These are phyloP conservation scores for Nomada lathburiana DNA, from an alignment of 2,888 invertebrate species.

Conservation along the genomic window DNA sequence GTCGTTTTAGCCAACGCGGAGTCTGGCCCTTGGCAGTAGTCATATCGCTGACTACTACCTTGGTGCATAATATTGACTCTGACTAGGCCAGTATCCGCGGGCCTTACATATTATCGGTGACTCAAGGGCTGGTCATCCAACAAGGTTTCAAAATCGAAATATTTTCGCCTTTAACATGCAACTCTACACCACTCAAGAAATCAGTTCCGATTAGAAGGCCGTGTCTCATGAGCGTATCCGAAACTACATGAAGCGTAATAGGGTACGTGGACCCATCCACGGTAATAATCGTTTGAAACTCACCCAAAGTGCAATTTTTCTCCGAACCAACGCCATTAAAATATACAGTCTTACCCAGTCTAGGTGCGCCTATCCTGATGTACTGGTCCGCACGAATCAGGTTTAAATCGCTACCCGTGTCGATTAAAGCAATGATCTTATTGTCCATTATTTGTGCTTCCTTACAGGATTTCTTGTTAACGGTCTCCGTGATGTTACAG, in stretches of 20 bases:
- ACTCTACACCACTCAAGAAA: background rate
- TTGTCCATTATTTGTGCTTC: slow-evolving; percentile 1
- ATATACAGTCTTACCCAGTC: slow-evolving; percentile 19
- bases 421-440: slow-evolving; percentile 13
- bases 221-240: background rate
- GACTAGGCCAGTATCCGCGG: too few relatives aligned
- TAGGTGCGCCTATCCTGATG: slow-evolving; percentile 37
- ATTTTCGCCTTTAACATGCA: background rate
- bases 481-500: background rate
- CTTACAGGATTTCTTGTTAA: background rate
- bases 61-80: too few relatives aligned
- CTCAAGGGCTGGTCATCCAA: too few relatives aligned
- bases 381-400: slow-evolving; percentile 46
- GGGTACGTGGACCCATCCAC: background rate
- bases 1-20: too few relatives aligned
- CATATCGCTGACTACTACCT: too few relatives aligned
- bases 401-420: slow-evolving; percentile 31
- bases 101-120: too few relatives aligned
- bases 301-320: background rate
- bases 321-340: slow-evolving; percentile 18
- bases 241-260: background rate
- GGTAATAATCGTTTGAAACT: background rate
- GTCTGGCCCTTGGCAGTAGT: too few relatives aligned
- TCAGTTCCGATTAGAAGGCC: background rate
- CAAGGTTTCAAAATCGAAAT: background rate